These are phyloP conservation scores for Hydrochoerus hydrochaeris DNA, from an alignment of 2,113 vertebrate genomes.

Conservation along the genomic window DNA sequence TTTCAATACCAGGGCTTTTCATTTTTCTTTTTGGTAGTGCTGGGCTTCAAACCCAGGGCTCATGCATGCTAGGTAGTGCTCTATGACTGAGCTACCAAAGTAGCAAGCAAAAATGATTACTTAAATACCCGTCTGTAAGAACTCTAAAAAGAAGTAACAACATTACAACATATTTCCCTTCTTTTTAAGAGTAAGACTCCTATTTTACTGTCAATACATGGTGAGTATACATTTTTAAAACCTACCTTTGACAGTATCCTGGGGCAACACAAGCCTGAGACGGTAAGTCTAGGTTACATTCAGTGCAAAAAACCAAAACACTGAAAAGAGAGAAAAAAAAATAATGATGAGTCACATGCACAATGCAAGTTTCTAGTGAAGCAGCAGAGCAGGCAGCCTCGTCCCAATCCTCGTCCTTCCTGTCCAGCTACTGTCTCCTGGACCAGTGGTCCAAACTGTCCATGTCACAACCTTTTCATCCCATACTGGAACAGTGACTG, in stretches of 20 bases:
- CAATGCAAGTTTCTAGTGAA: background rate
- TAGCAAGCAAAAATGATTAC: background rate
- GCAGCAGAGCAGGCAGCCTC: rapidly evolving
- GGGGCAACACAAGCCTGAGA: constrained; percentile 85
- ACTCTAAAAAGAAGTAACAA: background rate
- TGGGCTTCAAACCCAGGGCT: background rate
- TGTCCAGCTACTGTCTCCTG: background rate
- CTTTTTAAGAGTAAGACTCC: constrained; percentile 23
- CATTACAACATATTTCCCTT: background rate
- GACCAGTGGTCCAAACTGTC: background rate
- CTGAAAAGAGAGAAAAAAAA: constrained; percentile 73
- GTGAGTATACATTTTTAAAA: constrained; percentile 27
- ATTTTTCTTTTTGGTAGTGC: background rate
- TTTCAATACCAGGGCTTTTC: background rate
- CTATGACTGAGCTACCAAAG: background rate
- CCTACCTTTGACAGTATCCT: constrained; percentile 88
- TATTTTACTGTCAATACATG: background rate
- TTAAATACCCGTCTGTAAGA: background rate
- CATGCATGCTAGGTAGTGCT: background rate
- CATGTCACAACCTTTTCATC: background rate
- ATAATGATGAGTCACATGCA: background rate
- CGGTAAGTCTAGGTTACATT: constrained; percentile 88
- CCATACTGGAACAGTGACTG: background rate
- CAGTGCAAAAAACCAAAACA: constrained; percentile 87
- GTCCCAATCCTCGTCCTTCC: background rate